A percentile compares a stretch with the other conserved stretches of the same genome.
These are phyloP conservation scores for Leiothrix lutea DNA, from an alignment of 2,113 vertebrate species.

Conservation along the genomic window DNA sequence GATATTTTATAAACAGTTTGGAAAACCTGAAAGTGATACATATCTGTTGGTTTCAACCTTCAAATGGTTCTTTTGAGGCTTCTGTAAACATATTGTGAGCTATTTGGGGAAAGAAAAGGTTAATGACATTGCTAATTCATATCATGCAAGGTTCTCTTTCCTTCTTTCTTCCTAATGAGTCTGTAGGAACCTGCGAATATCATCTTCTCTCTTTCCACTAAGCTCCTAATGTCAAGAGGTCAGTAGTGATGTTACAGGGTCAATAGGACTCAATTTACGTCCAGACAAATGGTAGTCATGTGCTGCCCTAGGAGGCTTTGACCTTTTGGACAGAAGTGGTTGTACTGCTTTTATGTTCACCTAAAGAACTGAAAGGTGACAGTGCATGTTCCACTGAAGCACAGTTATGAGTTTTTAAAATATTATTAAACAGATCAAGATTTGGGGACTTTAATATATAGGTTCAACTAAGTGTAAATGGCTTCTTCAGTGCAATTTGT, in stretches of 20 bases:
- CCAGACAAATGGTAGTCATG: constrained; percentile 59
- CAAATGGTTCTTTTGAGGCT: neutral
- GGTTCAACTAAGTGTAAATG: neutral
- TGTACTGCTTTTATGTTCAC: constrained; percentile 39
- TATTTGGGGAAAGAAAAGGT: constrained; percentile 32
- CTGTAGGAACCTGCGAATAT: constrained; percentile 24
- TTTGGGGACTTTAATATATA: neutral
- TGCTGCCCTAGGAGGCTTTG: constrained; percentile 29
- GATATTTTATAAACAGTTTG: constrained; percentile 25
- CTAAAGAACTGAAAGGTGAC: constrained; percentile 35
- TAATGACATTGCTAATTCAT: constrained; percentile 1
- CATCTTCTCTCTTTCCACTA: constrained; percentile 30
- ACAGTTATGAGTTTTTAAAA: neutral
- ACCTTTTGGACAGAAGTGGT: constrained; percentile 42
- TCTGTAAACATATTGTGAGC: constrained; percentile 9
- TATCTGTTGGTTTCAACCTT: constrained; percentile 30
- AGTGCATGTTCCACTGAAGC: neutral
- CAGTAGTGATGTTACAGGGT: constrained; percentile 50
- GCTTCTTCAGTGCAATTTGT: neutral
- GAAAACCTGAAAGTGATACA: constrained; percentile 42
- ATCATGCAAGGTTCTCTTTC: neutral
- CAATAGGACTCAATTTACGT: constrained; percentile 55
- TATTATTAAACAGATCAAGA: neutral
- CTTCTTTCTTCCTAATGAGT: constrained; percentile 37
- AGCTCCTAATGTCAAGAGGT: constrained; percentile 61